These are phyloP conservation scores for Arrhamphus sclerolepis DNA, from an alignment of 2,797 vertebrate genomes.

Conservation along the genomic window DNA sequence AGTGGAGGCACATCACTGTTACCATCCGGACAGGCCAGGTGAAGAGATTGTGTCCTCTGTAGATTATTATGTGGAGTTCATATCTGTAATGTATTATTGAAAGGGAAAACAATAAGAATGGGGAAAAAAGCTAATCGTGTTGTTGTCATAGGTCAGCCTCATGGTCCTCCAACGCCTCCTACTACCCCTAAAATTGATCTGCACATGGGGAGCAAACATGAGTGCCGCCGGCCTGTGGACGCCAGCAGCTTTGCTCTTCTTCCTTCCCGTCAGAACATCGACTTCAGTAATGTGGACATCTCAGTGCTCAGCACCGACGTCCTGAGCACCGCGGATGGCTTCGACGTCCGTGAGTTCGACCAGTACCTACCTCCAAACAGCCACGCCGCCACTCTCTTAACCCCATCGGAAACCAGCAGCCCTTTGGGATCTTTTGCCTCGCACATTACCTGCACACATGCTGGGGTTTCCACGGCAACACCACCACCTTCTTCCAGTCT, in stretches of 20 bases:
- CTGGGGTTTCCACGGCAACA: slow-evolving; percentile 27
- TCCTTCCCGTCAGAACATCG: slow-evolving; percentile 88
- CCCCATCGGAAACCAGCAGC: slow-evolving; percentile 69
- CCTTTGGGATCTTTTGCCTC: slow-evolving; percentile 73
- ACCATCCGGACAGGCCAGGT: slow-evolving; percentile 81
- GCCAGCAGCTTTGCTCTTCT: slow-evolving; percentile 53
- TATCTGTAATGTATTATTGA: neutral
- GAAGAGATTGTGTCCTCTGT: slow-evolving; percentile 1
- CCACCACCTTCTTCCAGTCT: slow-evolving; percentile 41
- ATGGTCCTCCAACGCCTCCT: slow-evolving; percentile 89
- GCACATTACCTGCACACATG: slow-evolving; percentile 66
- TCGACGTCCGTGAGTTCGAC: slow-evolving; percentile 91
- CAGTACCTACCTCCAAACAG: slow-evolving; percentile 89
- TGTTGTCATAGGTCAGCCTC: slow-evolving; percentile 82
- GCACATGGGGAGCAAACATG: slow-evolving; percentile 80
- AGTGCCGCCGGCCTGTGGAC: slow-evolving; percentile 75
- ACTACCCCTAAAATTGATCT: slow-evolving; percentile 89
- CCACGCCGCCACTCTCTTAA: slow-evolving; percentile 33
- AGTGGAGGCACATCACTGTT: slow-evolving; percentile 75
- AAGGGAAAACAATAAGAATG: neutral
- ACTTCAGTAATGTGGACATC: slow-evolving; percentile 95
- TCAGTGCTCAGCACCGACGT: slow-evolving; percentile 91
- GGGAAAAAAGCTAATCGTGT: neutral
- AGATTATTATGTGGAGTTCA: neutral
- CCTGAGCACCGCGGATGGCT: slow-evolving; percentile 89